Conservation (phyloP, 2,888 invertebrate species). For the Linyphia triangularis region DNA sequence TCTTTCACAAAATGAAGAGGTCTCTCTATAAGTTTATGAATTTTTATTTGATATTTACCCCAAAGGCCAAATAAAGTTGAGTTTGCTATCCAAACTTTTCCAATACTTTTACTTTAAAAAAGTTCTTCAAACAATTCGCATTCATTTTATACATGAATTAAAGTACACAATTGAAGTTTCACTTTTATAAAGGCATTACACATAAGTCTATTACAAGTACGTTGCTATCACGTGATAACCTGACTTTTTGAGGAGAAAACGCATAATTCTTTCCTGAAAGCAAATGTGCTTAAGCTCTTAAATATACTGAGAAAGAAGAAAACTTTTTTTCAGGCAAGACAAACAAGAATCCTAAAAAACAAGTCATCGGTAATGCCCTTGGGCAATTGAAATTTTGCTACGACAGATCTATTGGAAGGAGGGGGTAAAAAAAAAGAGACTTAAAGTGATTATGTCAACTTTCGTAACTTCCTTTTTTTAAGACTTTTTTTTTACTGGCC, state of each 20-base stretch:
- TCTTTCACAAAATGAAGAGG: no score
- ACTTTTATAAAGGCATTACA: not conserved
- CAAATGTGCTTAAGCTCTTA: conserved; percentile 38
- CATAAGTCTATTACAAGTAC: not conserved
- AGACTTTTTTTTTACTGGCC: not conserved
- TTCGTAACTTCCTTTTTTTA: conserved; percentile 23
- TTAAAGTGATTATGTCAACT: conserved; percentile 57
- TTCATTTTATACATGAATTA: not conserved
- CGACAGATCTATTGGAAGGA: conserved; percentile 25
- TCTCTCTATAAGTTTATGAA: no score
- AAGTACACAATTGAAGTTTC: not conserved
- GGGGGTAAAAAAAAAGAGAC: conserved; percentile 17
- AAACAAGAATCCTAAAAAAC: conserved; percentile 31
- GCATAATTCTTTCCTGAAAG: conserved; percentile 28
- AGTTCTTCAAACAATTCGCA: not conserved
- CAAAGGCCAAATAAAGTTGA: no score
- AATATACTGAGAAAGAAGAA: conserved; percentile 14
- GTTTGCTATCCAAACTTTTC: no score
- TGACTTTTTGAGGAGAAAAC: not conserved
- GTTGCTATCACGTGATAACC: not conserved
- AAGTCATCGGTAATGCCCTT: conserved; percentile 24
- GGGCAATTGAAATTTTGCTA: conserved; percentile 45
- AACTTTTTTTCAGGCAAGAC: conserved; percentile 26
- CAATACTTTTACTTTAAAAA: no score
- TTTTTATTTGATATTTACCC: no score